A percentile compares a stretch with the other conserved stretches of the same genome.
Conservation (phyloP, 2,888 invertebrate species). For the Nomada goodeniana region DNA sequence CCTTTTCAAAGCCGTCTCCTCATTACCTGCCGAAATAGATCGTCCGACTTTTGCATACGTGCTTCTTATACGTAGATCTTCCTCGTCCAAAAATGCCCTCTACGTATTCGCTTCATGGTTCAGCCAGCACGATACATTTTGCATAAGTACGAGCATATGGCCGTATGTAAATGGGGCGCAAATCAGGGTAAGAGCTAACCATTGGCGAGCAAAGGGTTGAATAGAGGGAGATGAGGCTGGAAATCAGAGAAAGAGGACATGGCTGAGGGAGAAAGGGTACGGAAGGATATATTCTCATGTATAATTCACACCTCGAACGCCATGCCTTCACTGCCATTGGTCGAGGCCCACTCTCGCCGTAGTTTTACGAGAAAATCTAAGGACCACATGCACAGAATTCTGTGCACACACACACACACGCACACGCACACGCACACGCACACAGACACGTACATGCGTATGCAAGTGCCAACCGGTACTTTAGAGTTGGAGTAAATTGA, state of each 20-base stretch:
- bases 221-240: slow-evolving; percentile 39
- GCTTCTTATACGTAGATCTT: neutral
- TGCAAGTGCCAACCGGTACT: slow-evolving; percentile 49
- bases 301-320: slow-evolving; percentile 84
- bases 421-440: slow-evolving; percentile 18
- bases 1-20: no score
- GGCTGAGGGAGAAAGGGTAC: slow-evolving; percentile 48
- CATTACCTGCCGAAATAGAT: no score
- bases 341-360: slow-evolving; percentile 75
- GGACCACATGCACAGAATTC: slow-evolving; percentile 63
- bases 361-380: slow-evolving; percentile 80
- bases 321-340: slow-evolving; percentile 82
- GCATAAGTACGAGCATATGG: slow-evolving; percentile 54
- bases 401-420: slow-evolving; percentile 24
- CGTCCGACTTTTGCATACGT: no score
- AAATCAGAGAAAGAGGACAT: slow-evolving; percentile 35
- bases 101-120: neutral
- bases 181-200: slow-evolving; percentile 72
- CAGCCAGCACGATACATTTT: slow-evolving; percentile 48
- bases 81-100: neutral
- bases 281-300: slow-evolving; percentile 81
- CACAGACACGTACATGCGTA: slow-evolving; percentile 16
- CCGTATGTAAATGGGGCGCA: slow-evolving; percentile 73
- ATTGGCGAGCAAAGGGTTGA: slow-evolving; percentile 50
- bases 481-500: slow-evolving; percentile 65